A percentile compares a stretch with the other conserved stretches of the same genome.
Conservation (phyloP, 2,113 vertebrate genomes). For the Paramormyrops kingsleyae region DNA sequence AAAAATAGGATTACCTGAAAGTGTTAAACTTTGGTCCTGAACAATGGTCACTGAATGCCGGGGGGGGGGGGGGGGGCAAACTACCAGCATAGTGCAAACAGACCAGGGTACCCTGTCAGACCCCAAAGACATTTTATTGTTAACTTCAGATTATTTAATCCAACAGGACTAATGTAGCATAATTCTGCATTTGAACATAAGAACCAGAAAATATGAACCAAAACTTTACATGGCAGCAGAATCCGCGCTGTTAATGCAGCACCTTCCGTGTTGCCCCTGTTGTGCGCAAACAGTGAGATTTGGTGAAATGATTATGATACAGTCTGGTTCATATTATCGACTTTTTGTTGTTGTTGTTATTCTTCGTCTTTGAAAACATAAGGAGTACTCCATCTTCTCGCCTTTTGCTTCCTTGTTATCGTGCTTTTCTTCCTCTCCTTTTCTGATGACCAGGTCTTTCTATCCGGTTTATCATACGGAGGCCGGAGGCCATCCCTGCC, state of each 20-base stretch:
- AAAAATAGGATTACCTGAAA: background rate
- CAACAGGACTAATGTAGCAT: background rate
- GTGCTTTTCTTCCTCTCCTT: slow-evolving; percentile 31
- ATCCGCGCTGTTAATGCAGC: background rate
- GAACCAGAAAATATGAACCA: background rate
- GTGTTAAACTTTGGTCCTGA: background rate
- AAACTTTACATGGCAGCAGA: background rate
- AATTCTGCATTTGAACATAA: background rate
- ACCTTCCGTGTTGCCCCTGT: background rate
- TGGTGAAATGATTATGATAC: background rate
- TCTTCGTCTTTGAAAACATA: background rate
- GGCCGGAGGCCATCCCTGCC: slow-evolving; percentile 41
- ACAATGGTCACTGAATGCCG: background rate
- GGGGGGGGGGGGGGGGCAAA: background rate
- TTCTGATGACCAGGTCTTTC: slow-evolving; percentile 54
- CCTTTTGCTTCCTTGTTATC: background rate
- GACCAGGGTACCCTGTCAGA: background rate
- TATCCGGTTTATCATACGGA: slow-evolving; percentile 59
- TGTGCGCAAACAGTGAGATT: background rate
- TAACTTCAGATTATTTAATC: background rate
- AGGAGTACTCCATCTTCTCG: slow-evolving; percentile 4
- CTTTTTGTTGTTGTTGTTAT: background rate
- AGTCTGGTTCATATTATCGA: background rate
- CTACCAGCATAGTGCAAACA: background rate
- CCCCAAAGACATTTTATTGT: background rate